Percentiles rank a stretch among this genome's conserved stretches.
phyloP scores from a whole-genome alignment of 2,797 vertebrate species.

The Trachops cirrhosus region DNA sequence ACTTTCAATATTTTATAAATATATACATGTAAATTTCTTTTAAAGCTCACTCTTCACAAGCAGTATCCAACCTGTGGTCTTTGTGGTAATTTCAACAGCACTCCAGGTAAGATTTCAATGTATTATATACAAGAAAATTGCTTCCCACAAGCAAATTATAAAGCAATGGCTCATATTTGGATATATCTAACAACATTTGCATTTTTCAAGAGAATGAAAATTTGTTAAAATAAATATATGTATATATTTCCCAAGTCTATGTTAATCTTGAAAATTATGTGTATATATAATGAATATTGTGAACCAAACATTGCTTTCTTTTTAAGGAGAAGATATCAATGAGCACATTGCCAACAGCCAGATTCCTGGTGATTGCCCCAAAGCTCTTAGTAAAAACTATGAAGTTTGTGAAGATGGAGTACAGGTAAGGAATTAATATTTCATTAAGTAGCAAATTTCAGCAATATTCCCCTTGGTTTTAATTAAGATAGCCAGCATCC shows the following conservation, averaged over 20 bases:
- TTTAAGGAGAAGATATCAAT: constrained; percentile 59
- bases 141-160: neutral
- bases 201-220: neutral
- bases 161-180: neutral
- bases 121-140: neutral
- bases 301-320: constrained; percentile 25
- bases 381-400: neutral
- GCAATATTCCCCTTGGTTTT: neutral
- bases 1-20: constrained; percentile 40
- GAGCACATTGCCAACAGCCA: constrained; percentile 67
- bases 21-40: constrained; percentile 43
- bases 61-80: constrained; percentile 73
- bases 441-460: neutral
- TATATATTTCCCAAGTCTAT: neutral
- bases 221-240: neutral
- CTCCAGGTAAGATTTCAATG: constrained; percentile 52
- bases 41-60: constrained; percentile 72
- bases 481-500: neutral
- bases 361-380: constrained; percentile 61
- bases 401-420: constrained; percentile 65
- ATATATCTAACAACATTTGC: neutral
- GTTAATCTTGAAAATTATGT: neutral
- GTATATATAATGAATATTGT: neutral
- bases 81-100: constrained; percentile 67
- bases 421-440: constrained; percentile 46